phyloP scores from a whole-genome alignment of 2,797 vertebrate genomes.

The Pseudochaenichthys georgianus region DNA sequence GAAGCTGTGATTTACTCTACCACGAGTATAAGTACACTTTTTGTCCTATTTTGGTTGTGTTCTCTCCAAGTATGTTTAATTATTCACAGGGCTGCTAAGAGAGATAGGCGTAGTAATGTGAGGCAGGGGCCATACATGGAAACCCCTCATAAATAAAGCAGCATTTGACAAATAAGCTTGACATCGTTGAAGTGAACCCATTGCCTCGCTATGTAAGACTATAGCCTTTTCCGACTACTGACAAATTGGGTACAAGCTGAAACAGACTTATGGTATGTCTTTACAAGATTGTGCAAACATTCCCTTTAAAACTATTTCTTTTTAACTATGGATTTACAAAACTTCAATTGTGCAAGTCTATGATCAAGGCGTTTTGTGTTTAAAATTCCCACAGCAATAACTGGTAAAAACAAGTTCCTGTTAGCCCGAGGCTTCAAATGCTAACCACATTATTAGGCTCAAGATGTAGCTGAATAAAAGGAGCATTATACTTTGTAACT shows the following conservation, averaged over 20 bases:
- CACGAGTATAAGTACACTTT: conserved; percentile 39
- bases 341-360: conserved; percentile 5
- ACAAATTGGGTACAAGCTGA: conserved; percentile 50
- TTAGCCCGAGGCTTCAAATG: conserved; percentile 13
- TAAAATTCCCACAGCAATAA: not conserved
- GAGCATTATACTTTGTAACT: conserved; percentile 22
- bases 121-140: conserved; percentile 49
- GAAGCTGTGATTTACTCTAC: conserved; percentile 41
- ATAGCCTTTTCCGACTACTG: conserved; percentile 20
- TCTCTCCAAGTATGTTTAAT: conserved; percentile 53
- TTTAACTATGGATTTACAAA: conserved; percentile 2
- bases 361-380: conserved; percentile 2
- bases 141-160: conserved; percentile 73
- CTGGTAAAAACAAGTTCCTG: not conserved
- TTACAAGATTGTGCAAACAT: not conserved
- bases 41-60: conserved; percentile 46
- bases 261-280: not conserved
- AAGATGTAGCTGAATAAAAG: conserved; percentile 5
- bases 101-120: conserved; percentile 48
- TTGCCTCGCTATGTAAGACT: conserved; percentile 28
- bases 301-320: not conserved
- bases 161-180: conserved; percentile 65
- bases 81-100: conserved; percentile 61
- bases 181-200: conserved; percentile 37
- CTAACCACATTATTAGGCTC: not conserved